Evolutionary conservation across 2,113 vertebrate genomes (phyloP).

Genomic region (Pontoporia blainvillei): DNA sequence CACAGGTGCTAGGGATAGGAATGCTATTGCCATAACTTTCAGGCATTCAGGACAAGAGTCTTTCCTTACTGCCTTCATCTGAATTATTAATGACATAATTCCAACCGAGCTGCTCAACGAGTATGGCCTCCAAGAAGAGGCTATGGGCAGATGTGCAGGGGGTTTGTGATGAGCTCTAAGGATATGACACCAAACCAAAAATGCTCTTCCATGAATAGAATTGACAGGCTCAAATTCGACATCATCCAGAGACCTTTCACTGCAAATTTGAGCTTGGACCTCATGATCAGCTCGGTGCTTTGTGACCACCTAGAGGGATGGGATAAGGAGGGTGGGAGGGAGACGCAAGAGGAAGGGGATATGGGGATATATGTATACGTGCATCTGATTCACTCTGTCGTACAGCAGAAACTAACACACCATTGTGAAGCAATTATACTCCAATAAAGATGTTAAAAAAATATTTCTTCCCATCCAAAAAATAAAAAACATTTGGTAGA

Average conservation of each 20-base stretch:
- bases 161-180: fast-evolving
- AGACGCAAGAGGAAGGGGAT: too few species aligned
- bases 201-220: neutral
- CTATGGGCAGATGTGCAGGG: fast-evolving
- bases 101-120: fast-evolving
- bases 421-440: too few species aligned
- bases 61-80: neutral
- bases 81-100: fast-evolving
- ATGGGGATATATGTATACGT: too few species aligned
- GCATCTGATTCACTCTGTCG: too few species aligned
- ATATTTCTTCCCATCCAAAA: too few species aligned
- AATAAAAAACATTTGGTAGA: too few species aligned
- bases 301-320: too few species aligned
- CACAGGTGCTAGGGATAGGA: too few species aligned
- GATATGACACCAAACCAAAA: neutral
- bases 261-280: neutral
- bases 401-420: too few species aligned
- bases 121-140: neutral
- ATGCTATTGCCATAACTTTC: too few species aligned
- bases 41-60: neutral
- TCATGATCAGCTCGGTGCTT: neutral
- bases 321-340: too few species aligned
- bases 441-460: too few species aligned
- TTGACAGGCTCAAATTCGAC: neutral
- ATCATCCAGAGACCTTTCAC: fast-evolving